These are phyloP conservation scores for Philonicus albiceps DNA, from an alignment of 2,888 invertebrate species.

Conservation along the genomic window DNA sequence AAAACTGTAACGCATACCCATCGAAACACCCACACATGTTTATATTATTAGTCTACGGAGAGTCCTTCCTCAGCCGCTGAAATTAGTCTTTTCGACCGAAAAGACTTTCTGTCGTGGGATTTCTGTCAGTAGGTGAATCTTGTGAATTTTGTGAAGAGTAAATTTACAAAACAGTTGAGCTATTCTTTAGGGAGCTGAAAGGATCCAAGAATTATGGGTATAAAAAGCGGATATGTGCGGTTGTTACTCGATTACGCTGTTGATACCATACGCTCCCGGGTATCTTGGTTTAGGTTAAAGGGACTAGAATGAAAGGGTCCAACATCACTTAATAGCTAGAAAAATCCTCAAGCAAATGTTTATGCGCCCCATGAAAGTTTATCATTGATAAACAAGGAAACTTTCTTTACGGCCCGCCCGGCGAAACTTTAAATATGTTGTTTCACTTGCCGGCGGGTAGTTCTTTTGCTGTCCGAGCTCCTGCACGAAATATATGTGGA, in stretches of 20 bases:
- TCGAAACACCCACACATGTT: not conserved
- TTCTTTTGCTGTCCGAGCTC: not conserved
- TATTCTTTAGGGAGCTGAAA: constrained; percentile 21
- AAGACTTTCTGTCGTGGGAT: constrained; percentile 36
- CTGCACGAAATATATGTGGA: not conserved
- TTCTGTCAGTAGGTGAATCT: constrained; percentile 33
- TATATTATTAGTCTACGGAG: constrained; percentile 11
- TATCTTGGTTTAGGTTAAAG: constrained; percentile 24
- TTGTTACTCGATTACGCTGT: constrained; percentile 38
- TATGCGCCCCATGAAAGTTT: constrained; percentile 37
- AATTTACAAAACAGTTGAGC: constrained; percentile 36
- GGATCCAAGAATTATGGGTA: constrained; percentile 39
- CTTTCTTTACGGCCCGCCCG: not conserved
- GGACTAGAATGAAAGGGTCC: constrained; percentile 37
- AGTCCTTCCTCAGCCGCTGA: constrained; percentile 17
- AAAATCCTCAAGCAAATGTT: constrained; percentile 36
- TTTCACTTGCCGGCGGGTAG: not conserved
- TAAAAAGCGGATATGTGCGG: constrained; percentile 41
- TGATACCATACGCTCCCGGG: constrained; percentile 32
- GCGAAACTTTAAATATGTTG: constrained; percentile 26
- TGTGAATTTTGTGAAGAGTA: constrained; percentile 20
- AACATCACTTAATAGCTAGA: constrained; percentile 29
- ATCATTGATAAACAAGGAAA: constrained; percentile 31
- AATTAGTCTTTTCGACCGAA: constrained; percentile 34
- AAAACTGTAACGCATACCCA: not conserved